Percentiles rank a stretch among this genome's conserved stretches.
Conservation (phyloP, 2,888 invertebrate genomes). For the Steinernema carpocapsae region DNA sequence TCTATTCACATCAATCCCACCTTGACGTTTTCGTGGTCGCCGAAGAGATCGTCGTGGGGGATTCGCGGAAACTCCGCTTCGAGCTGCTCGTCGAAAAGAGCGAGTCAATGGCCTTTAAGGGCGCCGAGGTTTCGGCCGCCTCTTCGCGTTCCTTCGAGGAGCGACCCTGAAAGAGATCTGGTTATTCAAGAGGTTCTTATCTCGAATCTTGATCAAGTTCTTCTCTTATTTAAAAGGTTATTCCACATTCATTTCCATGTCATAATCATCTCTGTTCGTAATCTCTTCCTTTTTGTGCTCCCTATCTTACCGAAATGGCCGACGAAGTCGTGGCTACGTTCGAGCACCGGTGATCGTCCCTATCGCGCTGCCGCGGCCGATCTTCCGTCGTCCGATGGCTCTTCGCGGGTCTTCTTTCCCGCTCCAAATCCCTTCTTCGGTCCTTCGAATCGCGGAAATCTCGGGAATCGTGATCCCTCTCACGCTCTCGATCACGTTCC, state of each 20-base stretch:
- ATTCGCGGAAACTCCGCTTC: constrained; percentile 13
- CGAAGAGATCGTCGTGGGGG: constrained; percentile 6
- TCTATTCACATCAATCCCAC: neutral
- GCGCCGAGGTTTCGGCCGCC: neutral
- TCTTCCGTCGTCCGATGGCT: constrained; percentile 2
- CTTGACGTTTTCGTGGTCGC: neutral
- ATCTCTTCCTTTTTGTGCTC: neutral
- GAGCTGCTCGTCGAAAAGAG: neutral
- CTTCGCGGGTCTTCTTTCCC: constrained; percentile 13
- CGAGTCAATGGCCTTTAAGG: constrained; percentile 20
- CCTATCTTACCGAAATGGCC: neutral
- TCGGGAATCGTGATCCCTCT: neutral
- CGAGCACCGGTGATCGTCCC: constrained; percentile 20
- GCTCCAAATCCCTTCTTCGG: neutral
- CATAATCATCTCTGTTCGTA: too few species aligned
- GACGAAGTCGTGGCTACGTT: constrained; percentile 18
- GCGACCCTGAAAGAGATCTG: neutral
- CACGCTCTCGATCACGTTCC: neutral
- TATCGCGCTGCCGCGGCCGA: neutral
- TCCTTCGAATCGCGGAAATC: neutral
- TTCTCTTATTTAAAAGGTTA: too few species aligned
- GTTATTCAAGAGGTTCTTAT: too few species aligned
- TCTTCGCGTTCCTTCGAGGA: constrained; percentile 25
- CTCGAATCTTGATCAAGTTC: too few species aligned
- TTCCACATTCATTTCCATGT: too few species aligned